Conservation (phyloP, 2,797 vertebrate genomes). For the Pseudomugil gertrudae region DNA sequence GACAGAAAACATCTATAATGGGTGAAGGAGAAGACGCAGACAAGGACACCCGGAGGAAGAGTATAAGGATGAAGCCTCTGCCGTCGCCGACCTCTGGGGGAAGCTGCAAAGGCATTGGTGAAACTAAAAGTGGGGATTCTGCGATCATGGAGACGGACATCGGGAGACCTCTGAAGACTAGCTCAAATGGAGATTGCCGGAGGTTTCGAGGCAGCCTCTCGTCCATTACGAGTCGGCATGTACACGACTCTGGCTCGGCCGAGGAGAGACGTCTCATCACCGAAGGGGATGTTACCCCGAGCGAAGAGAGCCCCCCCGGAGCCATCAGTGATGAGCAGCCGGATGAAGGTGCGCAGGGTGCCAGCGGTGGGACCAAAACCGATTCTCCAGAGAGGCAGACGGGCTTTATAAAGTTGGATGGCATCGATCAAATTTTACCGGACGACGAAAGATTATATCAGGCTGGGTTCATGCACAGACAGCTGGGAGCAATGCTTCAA, state of each 20-base stretch:
- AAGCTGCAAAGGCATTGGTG: slow-evolving; percentile 82
- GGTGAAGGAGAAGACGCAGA: slow-evolving; percentile 90
- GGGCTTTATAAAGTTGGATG: slow-evolving; percentile 90
- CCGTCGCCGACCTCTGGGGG: slow-evolving; percentile 86
- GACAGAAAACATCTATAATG: slow-evolving; percentile 92
- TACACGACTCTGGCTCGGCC: slow-evolving; percentile 87
- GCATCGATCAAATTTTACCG: slow-evolving; percentile 90
- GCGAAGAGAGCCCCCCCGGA: slow-evolving; percentile 86
- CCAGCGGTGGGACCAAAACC: slow-evolving; percentile 72
- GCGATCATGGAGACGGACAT: slow-evolving; percentile 90
- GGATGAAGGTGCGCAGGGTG: slow-evolving; percentile 75
- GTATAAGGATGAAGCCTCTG: slow-evolving; percentile 91
- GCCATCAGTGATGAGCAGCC: slow-evolving; percentile 76
- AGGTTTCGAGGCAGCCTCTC: slow-evolving; percentile 95
- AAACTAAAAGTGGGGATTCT: slow-evolving; percentile 84
- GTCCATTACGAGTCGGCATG: slow-evolving; percentile 92
- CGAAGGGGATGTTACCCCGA: slow-evolving; percentile 85
- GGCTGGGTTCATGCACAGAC: slow-evolving; percentile 95
- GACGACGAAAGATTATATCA: slow-evolving; percentile 93
- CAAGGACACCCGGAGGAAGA: slow-evolving; percentile 92
- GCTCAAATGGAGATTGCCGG: slow-evolving; percentile 96
- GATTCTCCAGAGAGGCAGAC: slow-evolving; percentile 81
- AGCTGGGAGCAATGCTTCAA: slow-evolving; percentile 97
- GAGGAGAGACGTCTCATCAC: slow-evolving; percentile 91
- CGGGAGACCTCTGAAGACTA: slow-evolving; percentile 86